Evolutionary conservation across 2,888 invertebrate genomes (phyloP).

Genomic region (Punctoribates punctum): DNA sequence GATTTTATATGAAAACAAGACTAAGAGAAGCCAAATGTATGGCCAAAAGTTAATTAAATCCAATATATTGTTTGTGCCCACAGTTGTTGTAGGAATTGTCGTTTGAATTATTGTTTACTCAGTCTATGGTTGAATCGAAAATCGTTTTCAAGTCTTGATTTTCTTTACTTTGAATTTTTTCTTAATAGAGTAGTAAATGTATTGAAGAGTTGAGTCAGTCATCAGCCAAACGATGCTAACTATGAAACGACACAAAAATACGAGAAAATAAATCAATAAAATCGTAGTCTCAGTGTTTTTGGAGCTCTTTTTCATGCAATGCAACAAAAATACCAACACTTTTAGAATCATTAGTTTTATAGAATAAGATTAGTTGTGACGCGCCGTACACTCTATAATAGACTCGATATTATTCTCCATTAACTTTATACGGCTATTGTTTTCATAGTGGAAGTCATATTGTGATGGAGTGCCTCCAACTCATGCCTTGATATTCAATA

Average conservation of each 20-base stretch:
- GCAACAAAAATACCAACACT: slow-evolving; percentile 5
- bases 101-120: background rate
- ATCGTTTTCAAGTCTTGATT: background rate
- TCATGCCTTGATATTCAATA: background rate
- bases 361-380: background rate
- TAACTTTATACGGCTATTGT: background rate
- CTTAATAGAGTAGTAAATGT: no score
- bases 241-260: background rate
- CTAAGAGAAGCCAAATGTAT: background rate
- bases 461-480: background rate
- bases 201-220: background rate
- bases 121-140: background rate
- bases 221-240: background rate
- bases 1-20: background rate
- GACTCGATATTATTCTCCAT: background rate
- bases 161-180: no score
- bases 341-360: slow-evolving; percentile 15
- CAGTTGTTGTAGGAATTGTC: no score
- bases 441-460: background rate
- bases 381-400: background rate
- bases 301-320: background rate
- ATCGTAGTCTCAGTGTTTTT: background rate
- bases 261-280: slow-evolving; percentile 14
- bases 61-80: background rate
- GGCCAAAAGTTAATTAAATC: background rate